Conservation (phyloP, 2,113 vertebrate species). For the Harpagus bidentatus region DNA sequence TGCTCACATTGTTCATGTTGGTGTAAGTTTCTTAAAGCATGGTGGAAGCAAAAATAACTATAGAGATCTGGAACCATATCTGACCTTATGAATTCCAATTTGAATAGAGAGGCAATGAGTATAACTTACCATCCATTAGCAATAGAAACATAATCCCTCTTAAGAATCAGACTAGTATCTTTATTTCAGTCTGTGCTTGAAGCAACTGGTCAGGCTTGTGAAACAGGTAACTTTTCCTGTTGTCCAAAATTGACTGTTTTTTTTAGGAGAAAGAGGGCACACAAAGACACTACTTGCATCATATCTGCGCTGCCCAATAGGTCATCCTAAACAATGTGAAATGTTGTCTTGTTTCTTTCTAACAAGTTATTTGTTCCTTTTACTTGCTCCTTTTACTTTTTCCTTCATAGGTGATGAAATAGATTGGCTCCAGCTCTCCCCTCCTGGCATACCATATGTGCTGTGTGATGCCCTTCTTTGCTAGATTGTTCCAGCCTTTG, state of each 20-base stretch:
- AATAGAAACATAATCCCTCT: background rate
- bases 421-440: background rate
- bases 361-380: background rate
- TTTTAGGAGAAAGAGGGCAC: background rate
- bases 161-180: background rate
- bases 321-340: background rate
- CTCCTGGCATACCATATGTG: conserved; percentile 50
- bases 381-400: background rate
- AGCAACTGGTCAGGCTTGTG: background rate
- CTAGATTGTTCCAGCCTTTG: background rate
- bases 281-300: background rate
- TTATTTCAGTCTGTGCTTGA: background rate
- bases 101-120: background rate
- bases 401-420: background rate
- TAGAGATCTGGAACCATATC: background rate
- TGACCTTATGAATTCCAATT: background rate
- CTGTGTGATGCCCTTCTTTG: background rate
- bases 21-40: background rate
- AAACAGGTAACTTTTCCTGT: background rate
- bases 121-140: background rate
- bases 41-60: background rate
- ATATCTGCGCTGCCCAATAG: background rate
- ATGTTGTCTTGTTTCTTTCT: background rate
- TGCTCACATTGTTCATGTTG: fast-evolving
- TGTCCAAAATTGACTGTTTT: background rate